Base-by-base conservation (phyloP, 2,113 vertebrate species). In the Sinocyclocheilus anshuiensis region DNA sequence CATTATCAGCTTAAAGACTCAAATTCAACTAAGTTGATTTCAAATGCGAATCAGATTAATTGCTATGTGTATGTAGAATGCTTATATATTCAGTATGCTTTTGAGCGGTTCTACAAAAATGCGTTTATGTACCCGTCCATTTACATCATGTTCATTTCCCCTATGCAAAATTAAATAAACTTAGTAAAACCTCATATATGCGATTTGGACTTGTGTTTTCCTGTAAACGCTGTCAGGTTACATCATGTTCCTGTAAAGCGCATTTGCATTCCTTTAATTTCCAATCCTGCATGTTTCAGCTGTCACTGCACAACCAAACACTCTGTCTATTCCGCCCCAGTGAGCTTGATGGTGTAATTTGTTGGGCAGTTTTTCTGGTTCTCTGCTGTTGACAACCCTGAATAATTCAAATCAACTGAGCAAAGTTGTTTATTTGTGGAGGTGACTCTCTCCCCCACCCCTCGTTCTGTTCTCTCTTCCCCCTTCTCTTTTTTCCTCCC, bases 391-490 rank as follows among this genome's bases (percentile, higher is more conserved):
- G 87, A 89, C 88, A 91, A 67, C 33, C 76, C 81, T 89, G 86
- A 90, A 90, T 90, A 90, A 90, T 89, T 88, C 87, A 89, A 87
- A 86, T 89, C 84, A 89, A 78, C 81, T 89, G 87, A 87, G 87
- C 80, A 86, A 87, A 88, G 86, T 85, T 88, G 87, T 86, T 90
- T 88, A 86, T 90, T 88, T 87, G 82, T 83, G 82, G 42, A 85
- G 80, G 80, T 77, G 82, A 80, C 45, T 87, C 72, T 87, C 75
- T 72, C 10, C 24, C 84, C 39, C n/a, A 36, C 42, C 57, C 63
- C 50, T 59, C 63, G n/a, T 80, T 48, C 33, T 39, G 36, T 39
- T 79, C 45, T 79, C 75, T 61, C 42, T n/a, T 74, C 72, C 76
- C 42, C 81, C 48, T 53, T 65, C 57, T 71, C 36, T 48, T n/a